Conservation (phyloP, 2,888 invertebrate species). For the Drosophila multiciliata region DNA sequence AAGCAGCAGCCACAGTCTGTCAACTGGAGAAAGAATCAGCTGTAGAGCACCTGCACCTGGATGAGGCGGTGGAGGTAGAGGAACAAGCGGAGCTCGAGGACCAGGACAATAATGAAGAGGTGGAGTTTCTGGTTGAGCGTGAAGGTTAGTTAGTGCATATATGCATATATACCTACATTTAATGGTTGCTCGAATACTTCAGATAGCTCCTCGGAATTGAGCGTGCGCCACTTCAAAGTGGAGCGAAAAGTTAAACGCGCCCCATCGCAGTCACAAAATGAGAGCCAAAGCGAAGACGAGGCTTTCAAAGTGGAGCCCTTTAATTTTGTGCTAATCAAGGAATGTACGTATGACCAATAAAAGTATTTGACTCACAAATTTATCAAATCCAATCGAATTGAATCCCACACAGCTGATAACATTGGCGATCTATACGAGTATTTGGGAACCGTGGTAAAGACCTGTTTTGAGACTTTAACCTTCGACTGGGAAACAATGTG, state of each 20-base stretch:
- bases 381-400: not conserved
- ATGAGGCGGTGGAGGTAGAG: not conserved
- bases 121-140: conserved; percentile 42
- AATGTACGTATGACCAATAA: conserved; percentile 41
- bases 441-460: conserved; percentile 65
- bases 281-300: conserved; percentile 52
- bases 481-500: conserved; percentile 71
- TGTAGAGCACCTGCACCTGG: not conserved
- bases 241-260: conserved; percentile 13
- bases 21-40: conserved; percentile 16
- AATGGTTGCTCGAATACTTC: not conserved
- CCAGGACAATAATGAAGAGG: conserved; percentile 27
- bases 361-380: too few species aligned
- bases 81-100: conserved; percentile 9
- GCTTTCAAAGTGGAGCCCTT: conserved; percentile 57
- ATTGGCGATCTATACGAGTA: conserved; percentile 64
- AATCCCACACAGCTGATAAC: conserved; percentile 48
- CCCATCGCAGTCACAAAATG: conserved; percentile 26
- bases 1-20: conserved; percentile 30
- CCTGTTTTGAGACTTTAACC: conserved; percentile 67
- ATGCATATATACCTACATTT: not conserved
- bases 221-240: conserved; percentile 35
- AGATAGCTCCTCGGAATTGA: conserved; percentile 34
- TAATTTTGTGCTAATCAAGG: conserved; percentile 64
- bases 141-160: conserved; percentile 23